These are phyloP conservation scores for Gastrophysa polygoni DNA, from an alignment of 2,888 invertebrate species.

Conservation along the genomic window DNA sequence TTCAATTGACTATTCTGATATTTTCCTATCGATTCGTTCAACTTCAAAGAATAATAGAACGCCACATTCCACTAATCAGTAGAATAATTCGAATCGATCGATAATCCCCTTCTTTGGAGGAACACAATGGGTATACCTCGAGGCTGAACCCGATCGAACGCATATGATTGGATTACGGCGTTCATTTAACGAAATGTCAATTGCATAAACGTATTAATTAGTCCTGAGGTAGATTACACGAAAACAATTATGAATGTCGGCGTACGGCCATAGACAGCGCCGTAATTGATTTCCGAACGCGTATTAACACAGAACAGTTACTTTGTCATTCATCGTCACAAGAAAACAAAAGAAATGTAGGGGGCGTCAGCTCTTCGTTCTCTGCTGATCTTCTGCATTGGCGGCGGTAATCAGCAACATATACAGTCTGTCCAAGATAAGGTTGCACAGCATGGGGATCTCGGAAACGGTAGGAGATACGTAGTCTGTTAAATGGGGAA, in stretches of 20 bases:
- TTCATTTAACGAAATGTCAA: conserved; percentile 9
- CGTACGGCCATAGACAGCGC: neutral
- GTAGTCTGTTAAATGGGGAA: too few relatives aligned
- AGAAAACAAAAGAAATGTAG: neutral
- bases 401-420: too few relatives aligned
- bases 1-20: too few relatives aligned
- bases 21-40: too few relatives aligned
- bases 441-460: too few relatives aligned
- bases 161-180: neutral
- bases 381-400: neutral
- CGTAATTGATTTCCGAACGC: neutral
- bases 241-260: conserved; percentile 2
- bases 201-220: conserved; percentile 15
- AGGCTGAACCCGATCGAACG: neutral
- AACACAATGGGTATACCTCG: neutral
- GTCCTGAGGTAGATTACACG: conserved; percentile 14
- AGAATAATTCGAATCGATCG: too few relatives aligned
- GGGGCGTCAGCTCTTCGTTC: neutral
- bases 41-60: too few relatives aligned
- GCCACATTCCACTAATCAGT: too few relatives aligned
- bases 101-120: too few relatives aligned
- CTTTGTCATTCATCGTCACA: neutral
- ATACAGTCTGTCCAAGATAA: too few relatives aligned
- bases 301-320: neutral
- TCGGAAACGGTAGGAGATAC: too few relatives aligned